These are phyloP conservation scores for Melangyna quadrimaculata DNA, from an alignment of 2,888 invertebrate genomes.

Conservation along the genomic window DNA sequence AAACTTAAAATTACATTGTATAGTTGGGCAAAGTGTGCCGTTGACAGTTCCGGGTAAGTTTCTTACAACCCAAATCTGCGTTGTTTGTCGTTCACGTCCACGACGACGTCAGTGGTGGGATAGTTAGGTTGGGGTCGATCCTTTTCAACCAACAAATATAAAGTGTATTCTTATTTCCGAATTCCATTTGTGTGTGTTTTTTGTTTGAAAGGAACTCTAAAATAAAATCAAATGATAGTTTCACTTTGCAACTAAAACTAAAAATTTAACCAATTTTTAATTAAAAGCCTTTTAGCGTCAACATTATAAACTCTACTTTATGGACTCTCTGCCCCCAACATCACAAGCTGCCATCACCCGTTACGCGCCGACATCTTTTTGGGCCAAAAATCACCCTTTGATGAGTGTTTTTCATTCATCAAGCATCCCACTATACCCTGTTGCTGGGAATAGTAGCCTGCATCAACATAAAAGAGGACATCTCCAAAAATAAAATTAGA, in stretches of 20 bases:
- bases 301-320: not conserved
- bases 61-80: not conserved
- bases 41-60: slow-evolving; percentile 46
- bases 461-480: not conserved
- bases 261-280: slow-evolving; percentile 47
- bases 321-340: too few relatives aligned
- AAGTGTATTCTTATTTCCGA: not conserved
- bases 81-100: not conserved
- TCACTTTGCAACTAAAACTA: not conserved
- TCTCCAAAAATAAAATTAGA: not conserved
- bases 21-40: slow-evolving; percentile 14
- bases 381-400: not conserved
- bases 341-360: too few relatives aligned
- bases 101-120: not conserved
- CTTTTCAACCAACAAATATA: not conserved
- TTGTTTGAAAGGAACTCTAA: not conserved
- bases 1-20: slow-evolving; percentile 54
- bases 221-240: not conserved
- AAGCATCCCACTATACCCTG: slow-evolving; percentile 13
- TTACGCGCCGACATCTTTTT: not conserved
- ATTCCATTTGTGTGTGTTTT: not conserved
- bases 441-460: not conserved
- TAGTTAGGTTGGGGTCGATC: not conserved
- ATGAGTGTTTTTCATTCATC: slow-evolving; percentile 20
- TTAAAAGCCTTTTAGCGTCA: slow-evolving; percentile 45